Evolutionary conservation across 1,140 invertebrate genomes (phyloP).

Genomic region (Gyrodactylus salaris): DNA sequence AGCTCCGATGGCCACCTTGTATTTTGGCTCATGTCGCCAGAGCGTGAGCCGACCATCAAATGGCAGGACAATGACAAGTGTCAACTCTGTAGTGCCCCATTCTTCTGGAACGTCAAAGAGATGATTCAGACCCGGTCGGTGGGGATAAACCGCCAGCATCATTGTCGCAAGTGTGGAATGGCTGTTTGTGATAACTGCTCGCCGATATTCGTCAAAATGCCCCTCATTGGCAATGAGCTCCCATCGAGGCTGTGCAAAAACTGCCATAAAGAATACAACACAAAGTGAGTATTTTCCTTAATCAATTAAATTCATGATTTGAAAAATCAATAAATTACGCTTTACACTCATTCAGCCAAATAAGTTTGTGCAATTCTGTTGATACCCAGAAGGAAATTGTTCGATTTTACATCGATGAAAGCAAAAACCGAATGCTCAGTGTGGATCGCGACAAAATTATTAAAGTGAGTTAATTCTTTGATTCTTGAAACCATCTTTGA

Average conservation of each 20-base stretch:
- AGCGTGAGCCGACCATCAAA: conserved; percentile 33
- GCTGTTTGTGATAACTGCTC: conserved; percentile 57
- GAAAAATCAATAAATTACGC: background rate
- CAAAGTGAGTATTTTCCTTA: background rate
- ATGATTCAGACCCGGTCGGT: conserved; percentile 87
- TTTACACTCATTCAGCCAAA: background rate
- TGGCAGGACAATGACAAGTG: conserved; percentile 75
- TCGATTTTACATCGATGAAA: background rate
- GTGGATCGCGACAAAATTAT: background rate
- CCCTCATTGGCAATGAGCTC: conserved; percentile 84
- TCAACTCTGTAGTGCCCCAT: conserved; percentile 58
- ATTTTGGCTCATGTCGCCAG: background rate
- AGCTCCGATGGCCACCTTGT: background rate
- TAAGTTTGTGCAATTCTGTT: background rate
- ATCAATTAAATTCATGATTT: background rate
- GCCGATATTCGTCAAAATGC: conserved; percentile 46
- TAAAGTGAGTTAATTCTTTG: too few species aligned
- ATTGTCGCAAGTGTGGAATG: conserved; percentile 41
- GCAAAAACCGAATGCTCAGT: background rate
- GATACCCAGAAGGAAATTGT: background rate
- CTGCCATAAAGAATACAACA: conserved; percentile 31
- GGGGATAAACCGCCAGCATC: conserved; percentile 32
- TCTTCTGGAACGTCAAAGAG: conserved; percentile 85
- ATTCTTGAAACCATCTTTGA: too few species aligned
- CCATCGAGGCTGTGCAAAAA: conserved; percentile 69